phyloP scores from a whole-genome alignment of 2,113 vertebrate species.

The Trochalopteron elliotii region DNA sequence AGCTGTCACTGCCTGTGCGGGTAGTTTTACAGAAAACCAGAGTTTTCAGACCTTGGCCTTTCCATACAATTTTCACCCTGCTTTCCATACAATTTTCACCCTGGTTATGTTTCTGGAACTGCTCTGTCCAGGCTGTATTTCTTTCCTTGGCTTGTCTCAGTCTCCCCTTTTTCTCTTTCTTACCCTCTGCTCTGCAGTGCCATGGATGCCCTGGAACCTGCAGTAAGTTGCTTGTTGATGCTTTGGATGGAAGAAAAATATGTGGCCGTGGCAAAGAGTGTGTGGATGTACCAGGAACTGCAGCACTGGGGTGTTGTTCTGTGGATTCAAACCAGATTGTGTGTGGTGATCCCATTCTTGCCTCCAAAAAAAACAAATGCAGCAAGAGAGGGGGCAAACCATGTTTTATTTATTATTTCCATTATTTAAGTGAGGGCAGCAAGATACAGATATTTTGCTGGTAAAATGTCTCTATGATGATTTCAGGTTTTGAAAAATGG shows the following conservation, averaged over 20 bases:
- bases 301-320: not conserved
- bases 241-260: not conserved
- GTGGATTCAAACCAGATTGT: not conserved
- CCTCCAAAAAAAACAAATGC: not conserved
- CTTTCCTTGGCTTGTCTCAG: not conserved
- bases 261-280: not conserved
- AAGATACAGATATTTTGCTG: not conserved
- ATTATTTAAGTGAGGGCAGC: not conserved
- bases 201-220: not conserved
- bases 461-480: not conserved
- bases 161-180: not conserved
- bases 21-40: not conserved
- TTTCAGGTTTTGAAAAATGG: not conserved
- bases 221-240: not conserved
- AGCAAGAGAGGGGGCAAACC: not conserved
- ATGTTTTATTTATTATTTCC: not conserved
- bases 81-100: not conserved
- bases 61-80: not conserved
- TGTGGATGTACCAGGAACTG: rapidly evolving
- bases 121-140: not conserved
- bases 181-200: not conserved
- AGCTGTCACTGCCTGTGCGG: not conserved
- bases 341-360: not conserved
- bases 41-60: constrained; percentile 9
- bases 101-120: not conserved